Percentiles rank a stretch among this genome's conserved stretches.
These are phyloP conservation scores for Melikaiella ostensackeni DNA, from an alignment of 2,888 invertebrate species.

Conservation along the genomic window DNA sequence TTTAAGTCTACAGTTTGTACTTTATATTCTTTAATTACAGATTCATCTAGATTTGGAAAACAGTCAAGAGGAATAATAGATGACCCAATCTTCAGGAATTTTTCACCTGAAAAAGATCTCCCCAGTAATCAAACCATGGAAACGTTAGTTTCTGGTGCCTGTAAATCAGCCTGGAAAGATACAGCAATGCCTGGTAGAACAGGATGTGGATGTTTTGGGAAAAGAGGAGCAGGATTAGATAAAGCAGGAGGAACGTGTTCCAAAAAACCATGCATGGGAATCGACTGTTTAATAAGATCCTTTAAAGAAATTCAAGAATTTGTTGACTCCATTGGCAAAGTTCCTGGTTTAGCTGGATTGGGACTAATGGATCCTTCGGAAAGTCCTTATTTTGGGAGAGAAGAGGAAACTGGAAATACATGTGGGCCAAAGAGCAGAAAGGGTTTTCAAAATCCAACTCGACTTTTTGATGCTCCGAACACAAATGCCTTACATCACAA, in stretches of 20 bases:
- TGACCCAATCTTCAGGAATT: background rate
- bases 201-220: constrained; percentile 36
- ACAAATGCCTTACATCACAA: background rate
- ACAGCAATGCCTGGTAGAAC: background rate
- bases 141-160: constrained; percentile 51
- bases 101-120: background rate
- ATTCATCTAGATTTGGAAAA: background rate
- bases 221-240: constrained; percentile 29
- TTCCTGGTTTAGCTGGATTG: constrained; percentile 61
- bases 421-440: constrained; percentile 38
- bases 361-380: constrained; percentile 63
- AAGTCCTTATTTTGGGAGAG: constrained; percentile 62
- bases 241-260: constrained; percentile 48
- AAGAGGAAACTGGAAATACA: constrained; percentile 41
- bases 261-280: constrained; percentile 61
- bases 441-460: background rate
- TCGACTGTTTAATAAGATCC: constrained; percentile 59
- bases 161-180: constrained; percentile 43
- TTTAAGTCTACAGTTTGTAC: background rate
- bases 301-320: constrained; percentile 62
- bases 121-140: constrained; percentile 46
- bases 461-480: background rate
- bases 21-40: background rate
- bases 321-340: constrained; percentile 62
- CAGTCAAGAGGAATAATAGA: background rate